Conservation (phyloP, 2,113 vertebrate genomes). For the Chamaea fasciata region DNA sequence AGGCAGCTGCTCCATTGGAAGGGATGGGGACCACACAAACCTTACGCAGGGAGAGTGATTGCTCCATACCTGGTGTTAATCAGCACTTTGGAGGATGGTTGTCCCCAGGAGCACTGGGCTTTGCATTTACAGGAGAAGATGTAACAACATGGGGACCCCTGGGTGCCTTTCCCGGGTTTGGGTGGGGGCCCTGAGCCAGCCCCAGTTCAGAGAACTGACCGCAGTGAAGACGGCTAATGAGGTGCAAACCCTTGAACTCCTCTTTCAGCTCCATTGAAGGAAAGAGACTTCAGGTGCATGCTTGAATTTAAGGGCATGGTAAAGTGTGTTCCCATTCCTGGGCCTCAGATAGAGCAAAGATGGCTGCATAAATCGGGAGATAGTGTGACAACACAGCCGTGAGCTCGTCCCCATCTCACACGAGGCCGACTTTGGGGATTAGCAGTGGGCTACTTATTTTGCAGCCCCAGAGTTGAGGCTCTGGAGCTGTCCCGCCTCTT, state of each 20-base stretch:
- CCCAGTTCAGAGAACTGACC: background rate
- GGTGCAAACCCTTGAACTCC: background rate
- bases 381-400: background rate
- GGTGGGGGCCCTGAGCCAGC: background rate
- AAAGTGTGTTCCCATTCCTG: background rate
- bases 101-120: background rate
- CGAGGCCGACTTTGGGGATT: background rate
- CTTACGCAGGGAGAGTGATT: rapidly evolving
- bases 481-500: background rate
- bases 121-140: background rate
- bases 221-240: background rate
- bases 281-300: background rate
- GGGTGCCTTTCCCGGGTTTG: background rate
- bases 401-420: background rate
- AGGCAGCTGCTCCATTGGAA: rapidly evolving
- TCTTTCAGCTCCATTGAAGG: background rate
- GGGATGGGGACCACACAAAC: background rate
- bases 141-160: background rate
- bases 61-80: background rate
- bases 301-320: background rate
- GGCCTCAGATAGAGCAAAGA: background rate
- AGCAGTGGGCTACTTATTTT: background rate
- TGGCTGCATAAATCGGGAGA: background rate
- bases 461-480: background rate
- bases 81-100: background rate